phyloP scores from a whole-genome alignment of 2,888 invertebrate genomes.

The Creontiades dilutus region DNA sequence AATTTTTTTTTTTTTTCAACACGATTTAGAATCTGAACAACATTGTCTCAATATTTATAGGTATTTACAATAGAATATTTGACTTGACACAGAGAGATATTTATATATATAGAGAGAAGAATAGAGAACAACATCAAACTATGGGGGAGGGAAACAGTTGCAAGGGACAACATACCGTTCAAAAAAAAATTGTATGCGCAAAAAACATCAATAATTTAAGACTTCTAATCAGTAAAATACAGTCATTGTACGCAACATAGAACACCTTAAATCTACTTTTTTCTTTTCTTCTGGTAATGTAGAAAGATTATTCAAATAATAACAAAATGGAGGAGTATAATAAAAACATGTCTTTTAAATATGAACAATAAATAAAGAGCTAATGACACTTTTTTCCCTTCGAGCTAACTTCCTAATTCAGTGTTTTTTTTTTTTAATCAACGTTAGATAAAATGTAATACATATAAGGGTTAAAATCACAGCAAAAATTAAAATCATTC shows the following conservation, averaged over 20 bases:
- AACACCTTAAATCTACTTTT: conserved; percentile 40
- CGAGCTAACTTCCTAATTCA: conserved; percentile 68
- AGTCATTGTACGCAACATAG: conserved; percentile 59
- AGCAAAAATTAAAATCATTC: conserved; percentile 72
- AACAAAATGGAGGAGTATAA: conserved; percentile 41
- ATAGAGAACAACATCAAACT: conserved; percentile 68
- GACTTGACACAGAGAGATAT: conserved; percentile 66
- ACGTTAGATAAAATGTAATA: conserved; percentile 73
- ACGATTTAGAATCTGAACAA: conserved; percentile 71
- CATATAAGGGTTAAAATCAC: conserved; percentile 72
- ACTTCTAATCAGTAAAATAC: conserved; percentile 47
- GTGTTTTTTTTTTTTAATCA: conserved; percentile 64
- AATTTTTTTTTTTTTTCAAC: conserved; percentile 64
- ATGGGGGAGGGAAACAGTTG: conserved; percentile 63
- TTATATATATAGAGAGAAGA: conserved; percentile 59
- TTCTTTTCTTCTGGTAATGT: conserved; percentile 40
- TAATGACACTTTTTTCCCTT: conserved; percentile 55
- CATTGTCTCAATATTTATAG: conserved; percentile 64
- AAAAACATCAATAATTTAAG: conserved; percentile 20
- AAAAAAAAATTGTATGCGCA: conserved; percentile 52
- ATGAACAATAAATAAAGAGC: conserved; percentile 55
- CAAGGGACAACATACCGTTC: conserved; percentile 65
- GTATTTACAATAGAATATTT: conserved; percentile 68
- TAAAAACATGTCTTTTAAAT: conserved; percentile 62
- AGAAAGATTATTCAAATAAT: conserved; percentile 24